These are phyloP conservation scores for Acheta domesticus DNA, from an alignment of 2,888 invertebrate species.

Conservation along the genomic window DNA sequence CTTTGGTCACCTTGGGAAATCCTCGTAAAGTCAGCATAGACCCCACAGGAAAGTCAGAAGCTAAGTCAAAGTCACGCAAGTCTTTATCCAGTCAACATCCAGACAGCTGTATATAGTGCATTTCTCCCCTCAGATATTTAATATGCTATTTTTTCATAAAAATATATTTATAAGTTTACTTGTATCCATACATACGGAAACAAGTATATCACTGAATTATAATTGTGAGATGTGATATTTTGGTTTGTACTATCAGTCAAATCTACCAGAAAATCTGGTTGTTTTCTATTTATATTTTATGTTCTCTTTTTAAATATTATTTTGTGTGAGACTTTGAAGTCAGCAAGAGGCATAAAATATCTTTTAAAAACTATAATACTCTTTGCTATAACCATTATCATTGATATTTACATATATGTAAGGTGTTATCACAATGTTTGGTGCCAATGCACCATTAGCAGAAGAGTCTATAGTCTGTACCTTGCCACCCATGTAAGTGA, in stretches of 20 bases:
- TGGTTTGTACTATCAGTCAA: neutral
- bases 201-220: constrained; percentile 3
- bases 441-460: neutral
- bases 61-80: constrained; percentile 54
- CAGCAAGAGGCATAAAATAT: neutral
- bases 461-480: constrained; percentile 1
- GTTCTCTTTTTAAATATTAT: neutral
- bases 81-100: constrained; percentile 68
- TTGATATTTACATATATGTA: neutral
- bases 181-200: neutral
- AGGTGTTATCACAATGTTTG: neutral
- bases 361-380: neutral
- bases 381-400: constrained; percentile 2
- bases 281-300: constrained; percentile 18
- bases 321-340: neutral
- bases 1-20: constrained; percentile 83
- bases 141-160: constrained; percentile 1
- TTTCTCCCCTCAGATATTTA: constrained; percentile 18
- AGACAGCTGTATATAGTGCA: constrained; percentile 50
- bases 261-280: neutral
- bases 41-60: constrained; percentile 51
- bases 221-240: neutral
- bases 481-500: neutral
- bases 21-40: constrained; percentile 68
- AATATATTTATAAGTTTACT: constrained; percentile 18